These are phyloP conservation scores for Papilio polytes DNA, from an alignment of 1,140 invertebrate species.

Conservation along the genomic window DNA sequence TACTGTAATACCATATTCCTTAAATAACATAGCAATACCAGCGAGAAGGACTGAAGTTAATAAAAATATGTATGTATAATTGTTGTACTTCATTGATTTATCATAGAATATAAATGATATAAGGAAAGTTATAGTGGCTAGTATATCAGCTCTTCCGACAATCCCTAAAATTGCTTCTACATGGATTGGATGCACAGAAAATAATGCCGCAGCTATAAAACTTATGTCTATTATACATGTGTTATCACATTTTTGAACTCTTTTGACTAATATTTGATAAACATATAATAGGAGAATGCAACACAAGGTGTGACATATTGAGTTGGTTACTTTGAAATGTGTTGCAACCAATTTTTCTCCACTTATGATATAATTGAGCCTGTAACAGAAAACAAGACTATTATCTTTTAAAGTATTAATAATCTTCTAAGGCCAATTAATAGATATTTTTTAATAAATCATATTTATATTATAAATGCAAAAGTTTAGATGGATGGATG, in stretches of 20 bases:
- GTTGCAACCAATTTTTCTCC: slow-evolving; percentile 84
- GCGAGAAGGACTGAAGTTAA: slow-evolving; percentile 80
- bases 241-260: slow-evolving; percentile 46
- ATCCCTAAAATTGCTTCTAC: slow-evolving; percentile 97
- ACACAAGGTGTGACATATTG: slow-evolving; percentile 87
- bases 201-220: slow-evolving; percentile 90
- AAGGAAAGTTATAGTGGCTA: slow-evolving; percentile 92
- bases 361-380: slow-evolving; percentile 86
- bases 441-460: not conserved
- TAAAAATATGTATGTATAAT: slow-evolving; percentile 55
- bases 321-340: slow-evolving; percentile 90
- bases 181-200: slow-evolving; percentile 97
- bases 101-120: slow-evolving; percentile 87
- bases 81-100: slow-evolving; percentile 53
- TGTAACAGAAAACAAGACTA: slow-evolving; percentile 73
- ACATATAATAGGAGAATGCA: slow-evolving; percentile 84
- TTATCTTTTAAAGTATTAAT: not conserved
- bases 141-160: slow-evolving; percentile 96
- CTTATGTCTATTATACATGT: slow-evolving; percentile 59
- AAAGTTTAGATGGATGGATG: no score
- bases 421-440: not conserved
- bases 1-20: slow-evolving; percentile 96
- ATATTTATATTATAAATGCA: no score
- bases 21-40: slow-evolving; percentile 90
- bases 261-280: slow-evolving; percentile 85